Percentiles rank a stretch among this genome's conserved stretches.
Conservation (phyloP, 1,140 invertebrate species). For the Trinorchestia longiramus region DNA sequence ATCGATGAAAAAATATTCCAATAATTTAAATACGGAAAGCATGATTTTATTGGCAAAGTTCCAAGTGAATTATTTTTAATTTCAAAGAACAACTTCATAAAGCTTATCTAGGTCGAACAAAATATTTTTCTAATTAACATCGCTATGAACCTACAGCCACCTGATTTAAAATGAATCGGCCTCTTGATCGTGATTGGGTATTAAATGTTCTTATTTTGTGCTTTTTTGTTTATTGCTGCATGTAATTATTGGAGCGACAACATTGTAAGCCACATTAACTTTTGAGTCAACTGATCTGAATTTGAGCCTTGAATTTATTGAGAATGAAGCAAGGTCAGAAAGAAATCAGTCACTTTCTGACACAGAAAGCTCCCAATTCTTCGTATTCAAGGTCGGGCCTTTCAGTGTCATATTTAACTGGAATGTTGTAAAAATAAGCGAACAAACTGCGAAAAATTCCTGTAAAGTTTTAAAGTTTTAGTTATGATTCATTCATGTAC, state of each 20-base stretch:
- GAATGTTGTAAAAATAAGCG: not conserved
- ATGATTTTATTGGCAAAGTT: not conserved
- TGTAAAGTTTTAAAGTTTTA: not conserved
- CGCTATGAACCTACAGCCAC: not conserved
- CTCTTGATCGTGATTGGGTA: not conserved
- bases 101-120: not conserved
- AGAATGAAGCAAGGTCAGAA: too few relatives aligned
- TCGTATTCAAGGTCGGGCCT: not conserved
- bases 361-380: not conserved
- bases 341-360: not conserved
- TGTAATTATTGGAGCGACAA: not conserved
- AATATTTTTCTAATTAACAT: not conserved
- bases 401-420: not conserved
- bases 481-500: not conserved
- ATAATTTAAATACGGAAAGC: not conserved
- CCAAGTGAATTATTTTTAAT: not conserved
- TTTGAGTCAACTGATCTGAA: not conserved
- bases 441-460: not conserved
- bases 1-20: not conserved
- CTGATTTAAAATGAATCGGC: not conserved
- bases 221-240: not conserved
- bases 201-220: not conserved
- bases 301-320: not conserved
- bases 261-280: not conserved
- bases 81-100: not conserved